These are phyloP conservation scores for Helicolenus hilgendorfi DNA, from an alignment of 2,797 vertebrate species.

Conservation along the genomic window DNA sequence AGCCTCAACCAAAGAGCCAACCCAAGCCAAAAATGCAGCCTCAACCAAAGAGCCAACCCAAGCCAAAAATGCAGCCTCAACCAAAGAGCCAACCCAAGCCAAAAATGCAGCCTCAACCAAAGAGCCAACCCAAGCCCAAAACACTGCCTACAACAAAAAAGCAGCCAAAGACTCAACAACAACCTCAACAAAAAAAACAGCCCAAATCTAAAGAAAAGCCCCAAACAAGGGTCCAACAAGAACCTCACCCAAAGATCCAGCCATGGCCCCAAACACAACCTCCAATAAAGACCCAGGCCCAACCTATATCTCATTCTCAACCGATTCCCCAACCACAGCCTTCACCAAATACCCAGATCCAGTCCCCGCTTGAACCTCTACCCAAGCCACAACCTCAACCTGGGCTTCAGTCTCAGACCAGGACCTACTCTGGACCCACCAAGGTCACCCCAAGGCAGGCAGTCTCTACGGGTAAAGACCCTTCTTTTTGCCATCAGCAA, in stretches of 20 bases:
- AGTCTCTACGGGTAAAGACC: conserved; percentile 83
- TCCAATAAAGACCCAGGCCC: conserved; percentile 15
- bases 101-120: neutral
- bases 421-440: conserved; percentile 67
- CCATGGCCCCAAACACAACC: neutral
- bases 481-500: conserved; percentile 59
- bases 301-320: neutral
- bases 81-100: conserved; percentile 29
- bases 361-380: conserved; percentile 22
- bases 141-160: neutral
- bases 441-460: conserved; percentile 66
- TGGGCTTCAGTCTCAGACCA: conserved; percentile 62
- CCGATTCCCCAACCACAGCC: neutral
- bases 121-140: conserved; percentile 15
- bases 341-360: conserved; percentile 10
- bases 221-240: neutral
- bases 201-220: neutral
- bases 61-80: neutral
- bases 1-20: conserved; percentile 30
- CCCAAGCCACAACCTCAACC: conserved; percentile 52
- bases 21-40: neutral
- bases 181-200: neutral
- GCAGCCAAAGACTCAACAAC: neutral
- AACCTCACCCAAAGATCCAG: conserved; percentile 29
- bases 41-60: neutral